phyloP scores from a whole-genome alignment of 1,140 invertebrate species.

The Colletes latitarsis region DNA sequence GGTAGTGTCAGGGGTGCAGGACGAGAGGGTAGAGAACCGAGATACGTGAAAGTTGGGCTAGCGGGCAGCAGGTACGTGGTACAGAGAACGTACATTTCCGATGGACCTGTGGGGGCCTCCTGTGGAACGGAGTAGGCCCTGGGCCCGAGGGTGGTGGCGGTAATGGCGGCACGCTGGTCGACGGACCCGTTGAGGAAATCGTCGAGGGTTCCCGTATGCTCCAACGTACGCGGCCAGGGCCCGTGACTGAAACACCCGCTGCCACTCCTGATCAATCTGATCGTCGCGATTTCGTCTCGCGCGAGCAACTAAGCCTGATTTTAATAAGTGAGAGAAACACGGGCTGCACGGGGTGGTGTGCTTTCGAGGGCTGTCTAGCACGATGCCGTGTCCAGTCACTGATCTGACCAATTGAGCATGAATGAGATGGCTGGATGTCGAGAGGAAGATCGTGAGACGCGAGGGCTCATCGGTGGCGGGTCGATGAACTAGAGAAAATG shows the following conservation, averaged over 20 bases:
- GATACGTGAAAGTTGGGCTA: conserved; percentile 45
- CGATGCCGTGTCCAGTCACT: not conserved
- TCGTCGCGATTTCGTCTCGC: conserved; percentile 33
- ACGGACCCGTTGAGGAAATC: conserved; percentile 65
- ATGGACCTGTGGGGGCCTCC: conserved; percentile 73
- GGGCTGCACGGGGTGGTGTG: not conserved
- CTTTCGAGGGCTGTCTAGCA: not conserved
- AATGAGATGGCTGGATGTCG: too few relatives aligned
- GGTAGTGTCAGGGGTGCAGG: not conserved
- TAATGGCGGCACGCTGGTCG: conserved; percentile 70
- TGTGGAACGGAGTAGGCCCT: conserved; percentile 73
- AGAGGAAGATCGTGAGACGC: too few relatives aligned
- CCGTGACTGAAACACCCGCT: conserved; percentile 78
- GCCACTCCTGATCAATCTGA: conserved; percentile 73
- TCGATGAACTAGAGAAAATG: conserved; percentile 1
- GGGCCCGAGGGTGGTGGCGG: conserved; percentile 73
- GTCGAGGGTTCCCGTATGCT: conserved; percentile 76
- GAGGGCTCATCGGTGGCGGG: too few relatives aligned
- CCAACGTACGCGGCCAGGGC: conserved; percentile 74
- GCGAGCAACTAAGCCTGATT: conserved; percentile 29
- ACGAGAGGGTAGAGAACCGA: conserved; percentile 35
- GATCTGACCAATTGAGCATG: too few relatives aligned
- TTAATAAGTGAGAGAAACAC: not conserved
- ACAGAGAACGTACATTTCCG: conserved; percentile 76
- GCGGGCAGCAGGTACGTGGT: conserved; percentile 64